Conservation (phyloP, 2,888 invertebrate species). For the Sinohyriopsis cumingii region DNA sequence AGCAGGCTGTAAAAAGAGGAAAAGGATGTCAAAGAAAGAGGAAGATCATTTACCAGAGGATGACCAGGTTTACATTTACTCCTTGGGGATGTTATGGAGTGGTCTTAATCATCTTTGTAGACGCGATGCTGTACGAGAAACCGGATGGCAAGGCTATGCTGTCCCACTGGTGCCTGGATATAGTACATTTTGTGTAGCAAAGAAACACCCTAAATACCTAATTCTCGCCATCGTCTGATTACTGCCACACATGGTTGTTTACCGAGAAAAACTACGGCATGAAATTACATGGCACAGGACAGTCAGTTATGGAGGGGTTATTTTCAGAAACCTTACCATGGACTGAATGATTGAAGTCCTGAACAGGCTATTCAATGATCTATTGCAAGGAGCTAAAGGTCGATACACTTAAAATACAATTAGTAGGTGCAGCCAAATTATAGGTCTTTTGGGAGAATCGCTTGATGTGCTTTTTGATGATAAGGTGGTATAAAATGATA, state of each 20-base stretch:
- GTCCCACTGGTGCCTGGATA: constrained; percentile 17
- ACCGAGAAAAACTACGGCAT: constrained; percentile 18
- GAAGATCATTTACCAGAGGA: too few relatives aligned
- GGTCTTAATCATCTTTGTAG: constrained; percentile 27
- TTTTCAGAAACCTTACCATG: constrained; percentile 29
- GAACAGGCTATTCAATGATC: constrained; percentile 29
- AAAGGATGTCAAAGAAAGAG: background rate
- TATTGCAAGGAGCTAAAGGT: constrained; percentile 18
- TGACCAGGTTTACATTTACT: constrained; percentile 21
- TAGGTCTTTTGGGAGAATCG: constrained; percentile 17
- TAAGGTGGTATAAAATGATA: constrained; percentile 13
- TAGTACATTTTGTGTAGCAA: constrained; percentile 10
- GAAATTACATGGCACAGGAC: constrained; percentile 28
- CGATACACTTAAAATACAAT: constrained; percentile 13
- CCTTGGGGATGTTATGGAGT: constrained; percentile 21
- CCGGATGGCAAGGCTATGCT: constrained; percentile 24
- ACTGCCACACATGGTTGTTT: constrained; percentile 24
- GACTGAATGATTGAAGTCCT: constrained; percentile 38
- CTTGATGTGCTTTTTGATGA: constrained; percentile 16
- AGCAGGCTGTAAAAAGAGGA: background rate
- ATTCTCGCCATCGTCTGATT: constrained; percentile 28
- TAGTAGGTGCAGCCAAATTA: constrained; percentile 13
- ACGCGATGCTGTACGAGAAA: constrained; percentile 22
- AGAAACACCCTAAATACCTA: constrained; percentile 26
- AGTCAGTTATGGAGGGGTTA: constrained; percentile 35